Conservation (phyloP, 2,888 invertebrate species). For the Gymnocheta viridis region DNA sequence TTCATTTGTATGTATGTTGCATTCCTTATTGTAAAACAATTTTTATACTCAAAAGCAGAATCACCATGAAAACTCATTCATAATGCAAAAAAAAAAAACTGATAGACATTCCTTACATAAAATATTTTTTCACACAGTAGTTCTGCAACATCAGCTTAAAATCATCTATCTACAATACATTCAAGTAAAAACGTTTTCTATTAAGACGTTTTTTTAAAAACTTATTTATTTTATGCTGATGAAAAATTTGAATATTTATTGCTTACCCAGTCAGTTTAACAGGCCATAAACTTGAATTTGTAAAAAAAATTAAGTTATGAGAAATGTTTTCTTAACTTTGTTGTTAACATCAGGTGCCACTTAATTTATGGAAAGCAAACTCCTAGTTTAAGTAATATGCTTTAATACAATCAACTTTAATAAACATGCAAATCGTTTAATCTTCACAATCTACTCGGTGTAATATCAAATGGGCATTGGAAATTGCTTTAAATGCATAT, state of each 20-base stretch:
- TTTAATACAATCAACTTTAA: background rate
- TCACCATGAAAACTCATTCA: too few relatives aligned
- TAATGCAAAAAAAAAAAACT: too few relatives aligned
- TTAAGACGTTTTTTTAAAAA: background rate
- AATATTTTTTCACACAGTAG: background rate
- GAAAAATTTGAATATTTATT: constrained; percentile 4
- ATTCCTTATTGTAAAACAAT: too few relatives aligned
- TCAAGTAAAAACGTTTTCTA: background rate
- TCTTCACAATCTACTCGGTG: background rate
- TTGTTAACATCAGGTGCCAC: background rate
- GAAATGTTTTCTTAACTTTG: background rate
- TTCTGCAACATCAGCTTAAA: background rate
- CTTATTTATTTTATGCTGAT: background rate
- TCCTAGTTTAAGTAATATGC: background rate
- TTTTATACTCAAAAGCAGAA: too few relatives aligned
- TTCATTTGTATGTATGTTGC: too few relatives aligned
- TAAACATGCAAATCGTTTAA: background rate
- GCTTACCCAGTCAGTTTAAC: constrained; percentile 1
- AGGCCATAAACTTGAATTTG: constrained; percentile 16
- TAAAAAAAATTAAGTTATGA: background rate
- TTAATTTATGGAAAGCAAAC: background rate
- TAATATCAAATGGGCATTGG: background rate
- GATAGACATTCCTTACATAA: background rate
- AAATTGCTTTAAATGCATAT: constrained; percentile 6
- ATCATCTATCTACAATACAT: background rate